Base-by-base conservation (phyloP, 2,888 invertebrate genomes). In the Lithophane leautieri region DNA sequence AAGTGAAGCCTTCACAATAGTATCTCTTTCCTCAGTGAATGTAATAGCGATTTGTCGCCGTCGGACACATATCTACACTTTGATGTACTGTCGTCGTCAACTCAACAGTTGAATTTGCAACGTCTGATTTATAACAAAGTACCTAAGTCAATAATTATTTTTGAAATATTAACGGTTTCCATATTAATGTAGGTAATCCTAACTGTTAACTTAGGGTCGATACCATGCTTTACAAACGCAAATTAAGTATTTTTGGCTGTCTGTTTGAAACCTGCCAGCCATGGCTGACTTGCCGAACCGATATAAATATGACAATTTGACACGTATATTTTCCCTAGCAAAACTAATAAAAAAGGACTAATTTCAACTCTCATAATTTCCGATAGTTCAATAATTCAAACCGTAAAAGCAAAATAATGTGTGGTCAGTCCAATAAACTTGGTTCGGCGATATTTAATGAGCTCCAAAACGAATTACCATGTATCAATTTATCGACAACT, bases 1-100 rank as follows among this genome's bases (percentile, higher is more conserved):
- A 68, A 87, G 86, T 83, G 66, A 68, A 87, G 86, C 84, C 87
- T 86, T 88, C 90, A 86, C 84, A 66, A n/a, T 82, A 87, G 90
- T 95, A 94, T 94, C 94, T 90, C 88, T 91, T 92, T 92, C 88
- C 88, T 90, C 93, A n/a, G 94, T 89, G 93, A 94, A 93, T 92
- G 91, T 90, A 90, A 92, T 90, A 94, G 90, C 95, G 92, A 96
- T 96, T 95, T 95, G 95, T 96, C 94, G 93, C 90, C 93, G 92
- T 93, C 94, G 92, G 91, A 92, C 90, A 94, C 92, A 91, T 94
- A 94, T 94, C 94, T 94, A 91, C 92, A 91, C 92, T 93, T 92
- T 93, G 91, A 93, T 91, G 92, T 92, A 95, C 92, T 89, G 81
- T 92, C 91, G 87, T 65, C 60, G 40, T 71, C 85, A 89, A 73